These are phyloP conservation scores for Coregonus sp. DNA, from an alignment of 2,797 vertebrate genomes.

Conservation along the genomic window DNA sequence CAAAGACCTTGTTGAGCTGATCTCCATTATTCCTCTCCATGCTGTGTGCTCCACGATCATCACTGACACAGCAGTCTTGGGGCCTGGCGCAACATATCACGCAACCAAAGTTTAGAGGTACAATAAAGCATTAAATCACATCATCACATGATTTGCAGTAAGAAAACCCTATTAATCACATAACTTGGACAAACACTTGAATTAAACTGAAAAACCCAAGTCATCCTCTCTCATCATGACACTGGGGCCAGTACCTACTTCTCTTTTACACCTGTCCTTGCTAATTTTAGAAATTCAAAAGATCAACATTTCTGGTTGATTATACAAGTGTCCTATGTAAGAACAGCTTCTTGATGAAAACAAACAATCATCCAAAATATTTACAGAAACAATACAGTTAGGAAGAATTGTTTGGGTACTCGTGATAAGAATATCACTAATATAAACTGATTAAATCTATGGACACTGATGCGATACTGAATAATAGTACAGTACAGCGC, in stretches of 20 bases:
- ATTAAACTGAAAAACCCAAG: background rate
- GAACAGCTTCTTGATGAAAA: background rate
- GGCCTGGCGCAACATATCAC: slow-evolving; percentile 55
- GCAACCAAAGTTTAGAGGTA: background rate
- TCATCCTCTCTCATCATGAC: background rate
- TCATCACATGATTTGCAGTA: background rate
- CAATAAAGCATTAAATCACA: background rate
- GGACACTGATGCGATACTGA: too few relatives aligned
- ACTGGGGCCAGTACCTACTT: background rate
- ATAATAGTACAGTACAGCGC: too few relatives aligned
- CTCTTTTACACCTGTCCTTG: background rate
- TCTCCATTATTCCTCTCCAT: slow-evolving; percentile 98
- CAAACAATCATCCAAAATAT: background rate
- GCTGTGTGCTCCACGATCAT: slow-evolving; percentile 87
- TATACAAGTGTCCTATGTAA: background rate
- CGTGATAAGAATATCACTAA: too few relatives aligned
- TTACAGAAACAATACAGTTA: background rate
- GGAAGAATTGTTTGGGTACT: too few relatives aligned
- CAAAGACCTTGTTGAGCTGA: slow-evolving; percentile 97
- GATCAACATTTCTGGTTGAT: background rate
- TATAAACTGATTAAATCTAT: too few relatives aligned
- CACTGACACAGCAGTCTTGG: slow-evolving; percentile 81
- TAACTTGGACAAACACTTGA: too few relatives aligned
- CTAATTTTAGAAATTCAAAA: background rate
- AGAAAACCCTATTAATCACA: too few relatives aligned